A percentile compares a stretch with the other conserved stretches of the same genome.
These are phyloP conservation scores for Chironomus riparius DNA, from an alignment of 2,888 invertebrate species.

Conservation along the genomic window DNA sequence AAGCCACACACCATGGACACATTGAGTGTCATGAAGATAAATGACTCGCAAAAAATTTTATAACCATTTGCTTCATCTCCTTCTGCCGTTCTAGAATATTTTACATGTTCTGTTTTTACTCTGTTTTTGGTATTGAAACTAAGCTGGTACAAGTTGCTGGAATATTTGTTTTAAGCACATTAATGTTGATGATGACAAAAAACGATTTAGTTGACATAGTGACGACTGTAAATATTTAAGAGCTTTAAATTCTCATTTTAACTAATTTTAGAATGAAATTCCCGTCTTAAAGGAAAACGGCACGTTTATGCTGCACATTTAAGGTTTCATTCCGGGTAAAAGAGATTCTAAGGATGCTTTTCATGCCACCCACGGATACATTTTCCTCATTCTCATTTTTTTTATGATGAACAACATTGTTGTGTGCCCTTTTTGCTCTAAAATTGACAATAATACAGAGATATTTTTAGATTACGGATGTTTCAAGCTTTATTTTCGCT, in stretches of 20 bases:
- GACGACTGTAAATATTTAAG: not conserved
- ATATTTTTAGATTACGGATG: too few relatives aligned
- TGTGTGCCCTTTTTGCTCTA: too few relatives aligned
- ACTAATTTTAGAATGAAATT: not conserved
- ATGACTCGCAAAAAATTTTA: not conserved
- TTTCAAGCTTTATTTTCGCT: too few relatives aligned
- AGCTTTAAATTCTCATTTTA: not conserved
- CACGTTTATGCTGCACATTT: too few relatives aligned
- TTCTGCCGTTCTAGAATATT: not conserved
- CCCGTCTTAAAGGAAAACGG: too few relatives aligned
- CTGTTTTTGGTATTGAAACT: too few relatives aligned
- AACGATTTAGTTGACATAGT: not conserved
- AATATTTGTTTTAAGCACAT: not conserved
- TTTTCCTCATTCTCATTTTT: not conserved
- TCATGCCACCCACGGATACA: not conserved
- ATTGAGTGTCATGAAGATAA: constrained; percentile 5
- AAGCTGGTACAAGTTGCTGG: too few relatives aligned
- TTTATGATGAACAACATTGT: too few relatives aligned
- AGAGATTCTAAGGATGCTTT: not conserved
- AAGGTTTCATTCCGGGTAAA: too few relatives aligned
- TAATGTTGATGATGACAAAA: not conserved
- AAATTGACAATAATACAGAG: too few relatives aligned
- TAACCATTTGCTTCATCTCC: not conserved
- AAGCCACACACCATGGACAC: not conserved
- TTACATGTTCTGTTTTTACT: too few relatives aligned